phyloP scores from a whole-genome alignment of 2,113 vertebrate species.

The Cochlearius cochlearius region DNA sequence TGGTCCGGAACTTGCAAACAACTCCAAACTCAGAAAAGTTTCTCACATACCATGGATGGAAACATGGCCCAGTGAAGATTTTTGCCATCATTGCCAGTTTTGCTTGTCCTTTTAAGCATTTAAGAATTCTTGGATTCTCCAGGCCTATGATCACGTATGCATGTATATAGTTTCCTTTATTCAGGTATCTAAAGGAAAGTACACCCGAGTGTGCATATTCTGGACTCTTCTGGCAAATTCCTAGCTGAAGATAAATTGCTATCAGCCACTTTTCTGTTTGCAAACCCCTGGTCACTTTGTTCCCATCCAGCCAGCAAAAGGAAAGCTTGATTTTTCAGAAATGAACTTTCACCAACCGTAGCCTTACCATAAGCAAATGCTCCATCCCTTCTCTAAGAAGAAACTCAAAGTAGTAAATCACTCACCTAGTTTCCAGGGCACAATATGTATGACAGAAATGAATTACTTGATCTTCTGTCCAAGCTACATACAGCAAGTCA shows the following conservation, averaged over 20 bases:
- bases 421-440: background rate
- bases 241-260: background rate
- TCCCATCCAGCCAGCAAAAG: background rate
- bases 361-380: background rate
- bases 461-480: background rate
- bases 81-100: background rate
- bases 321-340: background rate
- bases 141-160: fast-evolving
- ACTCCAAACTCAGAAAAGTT: background rate
- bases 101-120: background rate
- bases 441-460: background rate
- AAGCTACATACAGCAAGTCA: background rate
- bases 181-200: background rate
- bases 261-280: background rate
- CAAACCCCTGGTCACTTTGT: background rate
- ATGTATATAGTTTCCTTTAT: background rate
- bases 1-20: background rate
- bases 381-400: background rate
- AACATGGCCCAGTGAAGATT: background rate
- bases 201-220: fast-evolving
- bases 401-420: background rate
- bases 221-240: background rate
- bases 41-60: background rate
- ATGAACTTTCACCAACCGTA: fast-evolving
- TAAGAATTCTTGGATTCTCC: background rate